Evolutionary conservation across 1,140 invertebrate species (phyloP), one percentile per base, ranked within the genome.

Genomic region (Drosophila nasuta): DNA sequence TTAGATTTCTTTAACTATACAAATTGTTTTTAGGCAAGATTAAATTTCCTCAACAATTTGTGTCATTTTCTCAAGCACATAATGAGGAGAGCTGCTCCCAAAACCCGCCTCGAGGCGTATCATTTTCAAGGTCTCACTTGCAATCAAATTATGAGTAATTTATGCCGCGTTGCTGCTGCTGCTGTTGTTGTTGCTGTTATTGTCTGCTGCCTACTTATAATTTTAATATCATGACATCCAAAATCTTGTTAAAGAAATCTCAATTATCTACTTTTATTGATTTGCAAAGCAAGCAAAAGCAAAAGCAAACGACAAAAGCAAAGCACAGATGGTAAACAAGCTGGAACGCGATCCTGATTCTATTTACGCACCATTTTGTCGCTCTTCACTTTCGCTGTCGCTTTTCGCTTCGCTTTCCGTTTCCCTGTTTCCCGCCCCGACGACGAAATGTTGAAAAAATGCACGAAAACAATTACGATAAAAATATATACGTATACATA

Each of bases 201-300:
- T 52, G 30, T 43, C 30, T 73, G 52, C 43, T 41, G 59, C 73
- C 75, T 54, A 56, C 51, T 72, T 73, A 88, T 82, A 77, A 88
- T 83, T 87, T 82, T 71, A 81, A 89, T 85, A 89, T 79, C 74
- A 86, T 80, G 83, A 88, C 83, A 88, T 74, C 79, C 83, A 63
- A 88, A 87, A 87, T 87, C 82, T 87, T 83, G 83, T 83, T 88
- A 82, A 88, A 88, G 82, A 88, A 87, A 87, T 87, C 82, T 87
- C 83, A 87, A 87, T 87, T 87, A 87, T 87, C 83, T 88, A 88
- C 82, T 82, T 87, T 87, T 88, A 87, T 87, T 88, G 82, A 87
- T 87, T 87, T 87, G 83, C 82, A 73, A 72, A 75, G 80, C 74
- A 71, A 75, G 72, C 76, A 49, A 46, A 68, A 51, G 57, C 46